phyloP scores from a whole-genome alignment of 1,140 invertebrate species.

The Gonioctena quinquepunctata region DNA sequence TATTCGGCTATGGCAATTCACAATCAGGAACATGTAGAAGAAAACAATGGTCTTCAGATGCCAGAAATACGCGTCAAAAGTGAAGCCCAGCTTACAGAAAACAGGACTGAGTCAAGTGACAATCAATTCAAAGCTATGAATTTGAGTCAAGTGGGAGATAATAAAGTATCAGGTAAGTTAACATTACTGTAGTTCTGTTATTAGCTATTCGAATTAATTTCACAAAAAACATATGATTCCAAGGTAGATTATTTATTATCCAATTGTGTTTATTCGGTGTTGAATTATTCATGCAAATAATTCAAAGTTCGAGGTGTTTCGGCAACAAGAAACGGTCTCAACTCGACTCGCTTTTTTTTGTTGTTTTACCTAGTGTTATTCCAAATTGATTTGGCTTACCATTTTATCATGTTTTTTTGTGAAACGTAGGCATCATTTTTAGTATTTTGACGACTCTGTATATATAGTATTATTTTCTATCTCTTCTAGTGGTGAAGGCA shows the following conservation, averaged over 20 bases:
- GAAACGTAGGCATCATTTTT: not conserved
- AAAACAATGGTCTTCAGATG: conserved; percentile 18
- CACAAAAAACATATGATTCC: too few relatives aligned
- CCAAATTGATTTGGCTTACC: too few relatives aligned
- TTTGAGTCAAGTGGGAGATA: conserved; percentile 38
- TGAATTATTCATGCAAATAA: too few relatives aligned
- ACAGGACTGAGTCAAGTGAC: conserved; percentile 18
- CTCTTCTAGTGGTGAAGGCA: conserved; percentile 87
- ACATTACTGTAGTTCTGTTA: too few relatives aligned
- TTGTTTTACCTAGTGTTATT: too few relatives aligned
- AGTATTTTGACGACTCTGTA: conserved; percentile 17
- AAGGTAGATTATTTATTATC: too few relatives aligned
- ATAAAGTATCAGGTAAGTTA: conserved; percentile 51
- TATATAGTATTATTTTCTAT: conserved; percentile 56
- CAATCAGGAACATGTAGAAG: conserved; percentile 64
- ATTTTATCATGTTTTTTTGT: not conserved
- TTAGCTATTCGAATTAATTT: too few relatives aligned
- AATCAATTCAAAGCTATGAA: conserved; percentile 44
- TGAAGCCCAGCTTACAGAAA: conserved; percentile 34
- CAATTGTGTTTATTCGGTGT: too few relatives aligned
- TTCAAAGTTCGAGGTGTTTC: too few relatives aligned
- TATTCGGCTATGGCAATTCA: conserved; percentile 76
- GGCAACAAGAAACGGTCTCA: too few relatives aligned
- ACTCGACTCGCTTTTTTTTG: too few relatives aligned
- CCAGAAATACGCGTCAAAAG: conserved; percentile 30